phyloP scores from a whole-genome alignment of 2,888 invertebrate species.

The Sminthurides aquaticus region DNA sequence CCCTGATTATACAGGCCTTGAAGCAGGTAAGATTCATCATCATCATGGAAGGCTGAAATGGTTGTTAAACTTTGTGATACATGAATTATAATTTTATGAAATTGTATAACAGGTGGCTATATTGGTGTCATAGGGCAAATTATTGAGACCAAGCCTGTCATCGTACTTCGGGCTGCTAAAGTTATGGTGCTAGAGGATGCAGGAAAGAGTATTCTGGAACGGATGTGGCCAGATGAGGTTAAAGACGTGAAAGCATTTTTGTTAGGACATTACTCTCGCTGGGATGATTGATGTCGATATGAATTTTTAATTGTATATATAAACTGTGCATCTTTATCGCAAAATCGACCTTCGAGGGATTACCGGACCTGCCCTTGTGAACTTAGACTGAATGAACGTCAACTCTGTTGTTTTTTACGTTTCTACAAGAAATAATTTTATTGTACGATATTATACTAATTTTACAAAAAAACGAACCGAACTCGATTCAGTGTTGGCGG shows the following conservation, averaged over 20 bases:
- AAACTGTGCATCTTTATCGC: too few species aligned
- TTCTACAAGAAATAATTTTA: too few species aligned
- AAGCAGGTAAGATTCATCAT: constrained; percentile 15
- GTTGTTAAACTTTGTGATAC: neutral
- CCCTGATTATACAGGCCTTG: constrained; percentile 23
- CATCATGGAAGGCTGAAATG: too few species aligned
- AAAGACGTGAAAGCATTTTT: constrained; percentile 25
- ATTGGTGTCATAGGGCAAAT: constrained; percentile 29
- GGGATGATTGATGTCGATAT: neutral
- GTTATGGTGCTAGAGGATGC: constrained; percentile 21
- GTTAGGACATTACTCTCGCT: constrained; percentile 12
- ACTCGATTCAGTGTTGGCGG: too few species aligned
- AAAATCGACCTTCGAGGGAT: too few species aligned
- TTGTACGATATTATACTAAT: too few species aligned
- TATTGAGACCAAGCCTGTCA: constrained; percentile 4
- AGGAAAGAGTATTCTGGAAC: constrained; percentile 16
- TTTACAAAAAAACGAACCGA: too few species aligned
- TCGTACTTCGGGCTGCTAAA: constrained; percentile 25
- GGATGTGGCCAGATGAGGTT: constrained; percentile 29
- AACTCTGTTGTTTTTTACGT: too few species aligned
- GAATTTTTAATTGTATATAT: too few species aligned
- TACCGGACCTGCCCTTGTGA: too few species aligned
- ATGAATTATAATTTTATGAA: neutral
- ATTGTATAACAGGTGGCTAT: constrained; percentile 18
- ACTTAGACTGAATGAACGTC: neutral